These are phyloP conservation scores for Stenotaenia linearis DNA, from an alignment of 2,888 invertebrate species.

Conservation along the genomic window DNA sequence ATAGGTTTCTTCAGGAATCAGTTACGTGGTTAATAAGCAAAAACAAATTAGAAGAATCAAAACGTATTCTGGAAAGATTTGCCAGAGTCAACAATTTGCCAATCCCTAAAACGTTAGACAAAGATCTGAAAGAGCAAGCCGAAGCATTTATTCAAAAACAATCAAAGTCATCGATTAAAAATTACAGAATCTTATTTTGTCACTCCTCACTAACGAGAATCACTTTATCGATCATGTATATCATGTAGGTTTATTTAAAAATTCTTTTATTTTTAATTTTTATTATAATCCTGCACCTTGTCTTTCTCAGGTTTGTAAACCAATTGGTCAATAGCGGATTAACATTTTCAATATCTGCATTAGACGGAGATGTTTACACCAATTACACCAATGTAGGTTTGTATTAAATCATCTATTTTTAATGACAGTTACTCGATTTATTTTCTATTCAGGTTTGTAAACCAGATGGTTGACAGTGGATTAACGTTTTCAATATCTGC, in stretches of 20 bases:
- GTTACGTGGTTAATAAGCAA: not conserved
- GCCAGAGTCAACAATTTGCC: not conserved
- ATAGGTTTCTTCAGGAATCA: not conserved
- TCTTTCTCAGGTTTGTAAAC: not conserved
- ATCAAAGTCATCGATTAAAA: not conserved
- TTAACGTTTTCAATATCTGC: not conserved
- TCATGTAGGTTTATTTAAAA: not conserved
- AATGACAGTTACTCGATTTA: no score
- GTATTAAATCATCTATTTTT: no score
- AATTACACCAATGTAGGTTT: no score
- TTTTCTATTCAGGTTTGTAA: not conserved
- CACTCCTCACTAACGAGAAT: not conserved
- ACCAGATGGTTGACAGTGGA: not conserved
- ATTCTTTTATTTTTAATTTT: not conserved
- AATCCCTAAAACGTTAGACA: not conserved
- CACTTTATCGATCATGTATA: not conserved
- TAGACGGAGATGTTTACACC: not conserved
- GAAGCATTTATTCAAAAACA: not conserved
- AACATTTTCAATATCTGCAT: not conserved
- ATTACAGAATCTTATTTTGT: not conserved
- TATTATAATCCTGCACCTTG: not conserved
- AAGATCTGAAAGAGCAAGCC: not conserved
- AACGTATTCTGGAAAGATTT: not conserved
- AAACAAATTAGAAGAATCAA: not conserved
- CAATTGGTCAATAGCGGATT: not conserved